Evolutionary conservation across 2,113 vertebrate species (phyloP).

Genomic region (Castor canadensis): DNA sequence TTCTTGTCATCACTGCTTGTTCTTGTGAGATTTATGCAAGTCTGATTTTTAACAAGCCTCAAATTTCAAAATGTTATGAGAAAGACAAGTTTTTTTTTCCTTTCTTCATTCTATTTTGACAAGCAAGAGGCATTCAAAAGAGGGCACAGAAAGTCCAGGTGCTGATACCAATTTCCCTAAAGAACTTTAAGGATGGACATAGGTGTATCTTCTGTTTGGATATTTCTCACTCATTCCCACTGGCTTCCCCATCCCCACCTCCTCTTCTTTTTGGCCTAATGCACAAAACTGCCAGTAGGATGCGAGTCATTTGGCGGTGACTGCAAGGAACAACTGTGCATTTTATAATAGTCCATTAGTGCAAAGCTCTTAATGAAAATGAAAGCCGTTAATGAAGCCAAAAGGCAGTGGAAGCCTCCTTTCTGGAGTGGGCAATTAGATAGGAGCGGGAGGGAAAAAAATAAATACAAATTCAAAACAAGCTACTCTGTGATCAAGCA

Average conservation of each 20-base stretch:
- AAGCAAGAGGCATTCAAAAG: neutral
- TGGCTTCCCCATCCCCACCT: neutral
- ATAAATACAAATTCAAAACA: slow-evolving; percentile 82
- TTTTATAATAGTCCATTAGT: slow-evolving; percentile 87
- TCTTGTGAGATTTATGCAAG: neutral
- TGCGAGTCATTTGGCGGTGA: slow-evolving; percentile 82
- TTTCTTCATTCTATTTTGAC: neutral
- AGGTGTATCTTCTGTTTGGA: neutral
- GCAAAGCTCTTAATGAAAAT: slow-evolving; percentile 87
- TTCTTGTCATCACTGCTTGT: neutral
- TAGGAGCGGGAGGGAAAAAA: slow-evolving; percentile 77
- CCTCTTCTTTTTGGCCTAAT: slow-evolving; percentile 46
- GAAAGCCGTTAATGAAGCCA: slow-evolving; percentile 87
- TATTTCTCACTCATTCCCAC: neutral
- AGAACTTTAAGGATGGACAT: neutral
- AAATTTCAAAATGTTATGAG: neutral
- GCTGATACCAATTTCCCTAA: neutral
- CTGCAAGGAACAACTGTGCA: slow-evolving; percentile 80
- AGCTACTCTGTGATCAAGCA: slow-evolving; percentile 73
- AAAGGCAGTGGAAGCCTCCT: slow-evolving; percentile 82
- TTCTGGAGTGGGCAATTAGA: slow-evolving; percentile 84
- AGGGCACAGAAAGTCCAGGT: neutral
- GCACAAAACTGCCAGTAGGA: slow-evolving; percentile 81
- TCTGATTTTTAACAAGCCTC: neutral
- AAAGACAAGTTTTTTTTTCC: neutral